A percentile compares a stretch with the other conserved stretches of the same genome.
Evolutionary conservation across 2,113 vertebrate species (phyloP).

Genomic region (Lepus timidus): DNA sequence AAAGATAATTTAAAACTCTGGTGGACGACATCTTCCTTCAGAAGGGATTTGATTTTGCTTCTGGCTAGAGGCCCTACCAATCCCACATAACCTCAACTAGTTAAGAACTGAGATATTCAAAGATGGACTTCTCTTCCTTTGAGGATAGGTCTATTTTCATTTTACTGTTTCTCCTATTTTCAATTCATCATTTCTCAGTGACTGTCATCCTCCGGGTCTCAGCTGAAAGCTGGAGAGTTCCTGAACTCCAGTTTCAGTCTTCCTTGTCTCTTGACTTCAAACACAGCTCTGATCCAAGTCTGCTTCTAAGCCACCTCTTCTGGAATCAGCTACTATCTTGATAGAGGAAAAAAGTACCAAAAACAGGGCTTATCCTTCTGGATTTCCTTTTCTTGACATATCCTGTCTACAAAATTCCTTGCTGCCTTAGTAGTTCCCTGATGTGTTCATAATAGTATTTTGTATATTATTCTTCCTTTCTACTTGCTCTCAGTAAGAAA

Average conservation of each 20-base stretch:
- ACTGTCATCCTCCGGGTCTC: background rate
- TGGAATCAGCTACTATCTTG: background rate
- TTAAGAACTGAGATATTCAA: conserved; percentile 31
- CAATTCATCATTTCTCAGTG: background rate
- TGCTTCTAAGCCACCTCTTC: background rate
- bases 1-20: conserved; percentile 9
- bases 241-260: background rate
- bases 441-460: background rate
- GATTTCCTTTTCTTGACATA: background rate
- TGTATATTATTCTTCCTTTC: background rate
- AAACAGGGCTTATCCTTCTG: background rate
- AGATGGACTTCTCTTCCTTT: background rate
- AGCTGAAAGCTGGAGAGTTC: background rate
- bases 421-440: background rate
- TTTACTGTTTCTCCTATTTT: conserved; percentile 23
- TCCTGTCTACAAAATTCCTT: background rate
- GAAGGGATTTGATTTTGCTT: conserved; percentile 15
- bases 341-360: background rate
- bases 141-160: background rate
- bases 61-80: background rate
- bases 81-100: background rate
- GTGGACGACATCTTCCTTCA: background rate
- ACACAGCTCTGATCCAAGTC: background rate
- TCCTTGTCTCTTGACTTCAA: background rate
- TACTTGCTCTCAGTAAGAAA: background rate